phyloP scores from a whole-genome alignment of 2,113 vertebrate genomes.

The Rutilus rutilus region DNA sequence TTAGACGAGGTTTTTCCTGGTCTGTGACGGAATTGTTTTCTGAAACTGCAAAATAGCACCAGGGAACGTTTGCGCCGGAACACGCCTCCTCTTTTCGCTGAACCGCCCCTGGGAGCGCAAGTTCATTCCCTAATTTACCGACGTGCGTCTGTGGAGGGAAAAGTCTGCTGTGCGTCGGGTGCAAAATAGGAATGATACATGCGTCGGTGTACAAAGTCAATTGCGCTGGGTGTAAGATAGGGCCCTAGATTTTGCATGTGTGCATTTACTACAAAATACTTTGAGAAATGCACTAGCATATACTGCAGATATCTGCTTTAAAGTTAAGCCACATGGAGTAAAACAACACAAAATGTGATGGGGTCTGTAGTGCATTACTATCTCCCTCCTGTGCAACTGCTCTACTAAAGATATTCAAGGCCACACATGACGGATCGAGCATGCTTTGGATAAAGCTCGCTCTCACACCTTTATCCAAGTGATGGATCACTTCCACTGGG shows the following conservation, averaged over 20 bases:
- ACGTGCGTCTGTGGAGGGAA: too few relatives aligned
- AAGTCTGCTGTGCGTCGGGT: too few relatives aligned
- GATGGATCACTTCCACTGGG: conserved; percentile 51
- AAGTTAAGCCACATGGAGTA: not conserved
- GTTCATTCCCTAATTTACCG: too few relatives aligned
- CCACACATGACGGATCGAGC: conserved; percentile 15
- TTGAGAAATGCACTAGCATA: not conserved
- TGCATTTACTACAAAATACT: not conserved
- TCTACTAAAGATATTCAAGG: conserved; percentile 26
- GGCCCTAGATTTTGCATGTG: not conserved
- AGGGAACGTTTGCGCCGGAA: too few relatives aligned
- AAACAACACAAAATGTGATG: not conserved
- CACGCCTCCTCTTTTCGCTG: too few relatives aligned
- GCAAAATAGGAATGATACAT: too few relatives aligned
- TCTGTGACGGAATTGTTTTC: too few relatives aligned
- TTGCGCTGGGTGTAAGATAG: too few relatives aligned
- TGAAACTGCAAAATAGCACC: too few relatives aligned
- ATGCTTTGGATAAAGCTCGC: conserved; percentile 18
- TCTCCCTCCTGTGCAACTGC: not conserved
- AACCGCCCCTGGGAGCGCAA: too few relatives aligned
- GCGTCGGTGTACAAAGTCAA: too few relatives aligned
- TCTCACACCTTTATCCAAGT: not conserved
- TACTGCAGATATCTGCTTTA: not conserved
- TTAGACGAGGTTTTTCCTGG: too few relatives aligned
- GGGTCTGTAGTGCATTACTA: not conserved